Evolutionary conservation across 2,888 invertebrate species (phyloP).

Genomic region (Tenthredo notha): DNA sequence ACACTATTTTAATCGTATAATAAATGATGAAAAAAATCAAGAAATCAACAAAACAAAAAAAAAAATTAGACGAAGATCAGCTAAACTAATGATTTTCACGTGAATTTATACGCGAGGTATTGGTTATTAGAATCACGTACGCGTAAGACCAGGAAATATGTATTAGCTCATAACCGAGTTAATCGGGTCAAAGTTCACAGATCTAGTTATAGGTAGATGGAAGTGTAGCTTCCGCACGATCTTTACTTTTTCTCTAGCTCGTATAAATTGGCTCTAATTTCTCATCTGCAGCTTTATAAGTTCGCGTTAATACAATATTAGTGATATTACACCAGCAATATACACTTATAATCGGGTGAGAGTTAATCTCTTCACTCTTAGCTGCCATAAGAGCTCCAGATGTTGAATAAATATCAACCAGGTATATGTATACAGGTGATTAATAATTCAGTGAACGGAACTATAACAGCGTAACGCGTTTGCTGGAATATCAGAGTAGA

Average conservation of each 20-base stretch:
- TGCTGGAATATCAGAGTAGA: conserved; percentile 12
- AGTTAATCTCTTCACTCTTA: conserved; percentile 4
- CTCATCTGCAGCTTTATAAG: neutral
- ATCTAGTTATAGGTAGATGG: neutral
- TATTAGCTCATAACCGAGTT: neutral
- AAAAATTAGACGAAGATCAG: too few relatives aligned
- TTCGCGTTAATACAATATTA: neutral
- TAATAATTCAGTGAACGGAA: conserved; percentile 64
- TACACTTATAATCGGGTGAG: conserved; percentile 2
- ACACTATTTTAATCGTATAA: too few relatives aligned
- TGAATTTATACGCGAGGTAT: neutral
- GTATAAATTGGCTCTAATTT: neutral
- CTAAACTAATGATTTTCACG: too few relatives aligned
- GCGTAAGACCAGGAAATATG: conserved; percentile 25
- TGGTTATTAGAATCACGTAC: conserved; percentile 11
- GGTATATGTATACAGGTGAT: conserved; percentile 49
- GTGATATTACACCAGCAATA: neutral
- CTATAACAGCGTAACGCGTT: conserved; percentile 59
- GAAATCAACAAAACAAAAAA: neutral
- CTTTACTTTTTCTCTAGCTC: neutral
- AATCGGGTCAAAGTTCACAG: conserved; percentile 9
- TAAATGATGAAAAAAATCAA: too few relatives aligned
- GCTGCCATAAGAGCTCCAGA: neutral
- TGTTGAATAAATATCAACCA: neutral
- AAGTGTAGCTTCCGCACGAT: neutral